These are phyloP conservation scores for Macrotrachela quadricornifera DNA, from an alignment of 1,140 invertebrate species.

Conservation along the genomic window DNA sequence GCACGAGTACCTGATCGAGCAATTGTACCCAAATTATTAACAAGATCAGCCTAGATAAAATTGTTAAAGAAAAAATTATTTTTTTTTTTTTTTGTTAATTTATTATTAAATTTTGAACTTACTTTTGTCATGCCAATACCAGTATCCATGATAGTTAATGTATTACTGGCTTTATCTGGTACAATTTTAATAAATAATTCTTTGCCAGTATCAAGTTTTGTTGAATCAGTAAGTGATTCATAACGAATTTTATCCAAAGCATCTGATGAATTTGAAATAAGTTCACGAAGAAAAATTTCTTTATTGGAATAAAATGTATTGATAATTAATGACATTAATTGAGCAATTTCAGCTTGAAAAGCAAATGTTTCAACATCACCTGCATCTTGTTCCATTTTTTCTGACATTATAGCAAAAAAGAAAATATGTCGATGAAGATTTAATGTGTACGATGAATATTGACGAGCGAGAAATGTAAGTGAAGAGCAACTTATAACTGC, in stretches of 20 bases:
- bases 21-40: slow-evolving; percentile 85
- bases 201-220: slow-evolving; percentile 58
- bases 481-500: too few relatives aligned
- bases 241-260: slow-evolving; percentile 48
- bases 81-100: too few relatives aligned
- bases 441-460: too few relatives aligned
- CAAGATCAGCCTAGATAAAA: slow-evolving; percentile 45
- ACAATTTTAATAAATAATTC: slow-evolving; percentile 73
- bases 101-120: too few relatives aligned
- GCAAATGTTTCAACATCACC: slow-evolving; percentile 34
- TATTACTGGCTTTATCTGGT: slow-evolving; percentile 66
- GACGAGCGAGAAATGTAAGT: too few relatives aligned
- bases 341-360: slow-evolving; percentile 83
- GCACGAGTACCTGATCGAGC: slow-evolving; percentile 86
- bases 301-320: slow-evolving; percentile 99
- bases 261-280: slow-evolving; percentile 72
- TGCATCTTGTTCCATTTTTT: too few relatives aligned
- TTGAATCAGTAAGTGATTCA: slow-evolving; percentile 68
- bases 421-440: too few relatives aligned
- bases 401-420: too few relatives aligned
- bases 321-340: slow-evolving; percentile 89
- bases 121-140: slow-evolving; percentile 75
- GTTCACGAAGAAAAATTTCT: slow-evolving; percentile 93
- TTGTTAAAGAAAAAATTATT: too few relatives aligned
- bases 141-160: slow-evolving; percentile 70